Percentiles rank a stretch among this genome's conserved stretches.
Conservation (phyloP, 2,888 invertebrate genomes). For the Philaethria dido region DNA sequence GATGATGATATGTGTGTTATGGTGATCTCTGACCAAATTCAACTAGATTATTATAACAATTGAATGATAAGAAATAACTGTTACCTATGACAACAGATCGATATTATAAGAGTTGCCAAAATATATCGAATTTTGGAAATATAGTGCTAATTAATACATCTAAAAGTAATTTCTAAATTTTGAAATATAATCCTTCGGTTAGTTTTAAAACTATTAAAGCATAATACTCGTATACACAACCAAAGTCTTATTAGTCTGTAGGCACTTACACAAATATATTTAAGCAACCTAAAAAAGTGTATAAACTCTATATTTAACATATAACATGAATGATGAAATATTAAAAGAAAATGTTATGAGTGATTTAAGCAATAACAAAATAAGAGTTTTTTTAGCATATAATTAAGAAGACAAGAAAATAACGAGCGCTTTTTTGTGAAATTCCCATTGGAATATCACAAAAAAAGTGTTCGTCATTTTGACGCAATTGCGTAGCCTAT, state of each 20-base stretch:
- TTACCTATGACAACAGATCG: neutral
- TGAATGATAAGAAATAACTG: neutral
- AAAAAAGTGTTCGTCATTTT: too few relatives aligned
- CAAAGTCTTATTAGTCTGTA: too few relatives aligned
- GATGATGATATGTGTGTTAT: too few relatives aligned
- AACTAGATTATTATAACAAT: slow-evolving; percentile 9
- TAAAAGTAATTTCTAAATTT: neutral
- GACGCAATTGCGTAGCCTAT: too few relatives aligned
- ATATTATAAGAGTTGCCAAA: neutral
- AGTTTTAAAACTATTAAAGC: too few relatives aligned
- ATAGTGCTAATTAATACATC: neutral
- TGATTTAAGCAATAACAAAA: neutral
- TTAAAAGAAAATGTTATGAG: neutral
- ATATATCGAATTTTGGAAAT: neutral
- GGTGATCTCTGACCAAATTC: slow-evolving; percentile 23
- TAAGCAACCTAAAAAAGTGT: too few relatives aligned
- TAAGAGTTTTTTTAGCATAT: neutral
- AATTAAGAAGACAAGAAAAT: neutral
- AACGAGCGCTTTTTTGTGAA: neutral
- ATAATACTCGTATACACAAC: too few relatives aligned
- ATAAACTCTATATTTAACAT: too few relatives aligned
- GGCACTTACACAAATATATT: too few relatives aligned
- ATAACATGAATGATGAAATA: too few relatives aligned
- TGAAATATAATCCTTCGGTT: neutral
- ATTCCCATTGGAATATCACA: neutral